These are phyloP conservation scores for Siphamia tubifer DNA, from an alignment of 2,113 vertebrate genomes.

Conservation along the genomic window DNA sequence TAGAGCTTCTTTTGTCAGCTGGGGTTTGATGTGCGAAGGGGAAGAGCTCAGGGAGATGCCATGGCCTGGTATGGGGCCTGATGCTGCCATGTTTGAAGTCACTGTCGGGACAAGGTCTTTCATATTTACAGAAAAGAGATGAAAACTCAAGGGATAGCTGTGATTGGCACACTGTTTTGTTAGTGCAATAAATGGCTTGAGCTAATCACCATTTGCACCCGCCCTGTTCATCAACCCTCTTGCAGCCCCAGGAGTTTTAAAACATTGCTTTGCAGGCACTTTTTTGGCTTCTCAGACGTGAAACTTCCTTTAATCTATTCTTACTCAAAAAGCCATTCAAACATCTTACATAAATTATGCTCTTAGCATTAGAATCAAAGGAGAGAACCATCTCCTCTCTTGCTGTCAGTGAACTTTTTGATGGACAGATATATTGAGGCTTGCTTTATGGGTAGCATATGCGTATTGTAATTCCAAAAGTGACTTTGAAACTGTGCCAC, in stretches of 20 bases:
- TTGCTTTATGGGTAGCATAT: constrained; percentile 62
- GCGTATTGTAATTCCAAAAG: constrained; percentile 59
- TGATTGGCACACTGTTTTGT: constrained; percentile 76
- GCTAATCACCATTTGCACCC: constrained; percentile 64
- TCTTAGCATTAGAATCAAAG: constrained; percentile 85
- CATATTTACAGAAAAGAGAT: constrained; percentile 73
- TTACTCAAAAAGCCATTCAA: constrained; percentile 79
- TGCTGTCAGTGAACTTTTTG: constrained; percentile 72
- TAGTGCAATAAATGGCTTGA: constrained; percentile 58
- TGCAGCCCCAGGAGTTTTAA: constrained; percentile 62
- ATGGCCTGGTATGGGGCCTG: constrained; percentile 67
- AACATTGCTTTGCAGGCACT: constrained; percentile 70
- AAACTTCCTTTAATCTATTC: constrained; percentile 81
- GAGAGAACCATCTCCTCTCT: constrained; percentile 59
- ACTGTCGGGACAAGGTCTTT: constrained; percentile 75
- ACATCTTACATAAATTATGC: constrained; percentile 85
- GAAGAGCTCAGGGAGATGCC: constrained; percentile 58
- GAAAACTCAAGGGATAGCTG: constrained; percentile 63
- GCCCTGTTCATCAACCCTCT: constrained; percentile 66
- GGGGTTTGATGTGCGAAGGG: constrained; percentile 72
- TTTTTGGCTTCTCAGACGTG: constrained; percentile 66
- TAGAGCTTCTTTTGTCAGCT: constrained; percentile 75
- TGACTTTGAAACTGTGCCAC: constrained; percentile 42
- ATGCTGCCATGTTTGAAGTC: constrained; percentile 72
- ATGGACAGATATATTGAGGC: constrained; percentile 69